Evolutionary conservation across 2,113 vertebrate genomes (phyloP).

Genomic region (Oryzias curvinotus): DNA sequence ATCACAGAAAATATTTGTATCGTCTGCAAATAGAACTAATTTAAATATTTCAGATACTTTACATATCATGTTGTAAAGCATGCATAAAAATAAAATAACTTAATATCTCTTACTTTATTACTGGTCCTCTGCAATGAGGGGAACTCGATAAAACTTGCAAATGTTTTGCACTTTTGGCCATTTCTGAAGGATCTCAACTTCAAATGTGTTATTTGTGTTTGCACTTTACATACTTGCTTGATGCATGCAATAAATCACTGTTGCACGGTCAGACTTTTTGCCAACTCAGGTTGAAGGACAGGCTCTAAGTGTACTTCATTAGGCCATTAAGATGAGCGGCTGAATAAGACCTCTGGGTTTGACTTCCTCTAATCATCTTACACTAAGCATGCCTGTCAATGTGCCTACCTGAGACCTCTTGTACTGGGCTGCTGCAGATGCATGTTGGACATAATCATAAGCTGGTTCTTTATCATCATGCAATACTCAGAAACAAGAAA

Average conservation of each 20-base stretch:
- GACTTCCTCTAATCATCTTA: slow-evolving; percentile 77
- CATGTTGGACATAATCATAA: slow-evolving; percentile 29
- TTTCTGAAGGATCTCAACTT: too few species aligned
- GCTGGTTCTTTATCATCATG: slow-evolving; percentile 21
- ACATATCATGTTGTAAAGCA: too few species aligned
- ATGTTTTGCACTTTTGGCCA: too few species aligned
- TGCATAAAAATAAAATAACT: too few species aligned
- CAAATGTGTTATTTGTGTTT: too few species aligned
- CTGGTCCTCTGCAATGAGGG: too few species aligned
- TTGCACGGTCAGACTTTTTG: slow-evolving; percentile 23
- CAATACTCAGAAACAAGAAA: slow-evolving; percentile 29
- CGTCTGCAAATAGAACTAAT: too few species aligned
- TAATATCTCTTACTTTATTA: too few species aligned
- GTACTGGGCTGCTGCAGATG: slow-evolving; percentile 15
- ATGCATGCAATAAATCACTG: slow-evolving; percentile 14
- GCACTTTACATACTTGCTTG: neutral
- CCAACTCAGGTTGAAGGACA: slow-evolving; percentile 60
- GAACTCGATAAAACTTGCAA: too few species aligned
- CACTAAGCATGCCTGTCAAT: slow-evolving; percentile 72
- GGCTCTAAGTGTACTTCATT: slow-evolving; percentile 41
- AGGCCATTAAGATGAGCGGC: slow-evolving; percentile 62
- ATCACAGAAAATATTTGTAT: too few species aligned
- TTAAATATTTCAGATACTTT: too few species aligned
- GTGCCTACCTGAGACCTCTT: slow-evolving; percentile 67
- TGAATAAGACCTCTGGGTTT: slow-evolving; percentile 72